Evolutionary conservation across 1,140 invertebrate genomes (phyloP), one percentile per base, ranked within the genome.

Genomic region (Rhopalosiphum padi): DNA sequence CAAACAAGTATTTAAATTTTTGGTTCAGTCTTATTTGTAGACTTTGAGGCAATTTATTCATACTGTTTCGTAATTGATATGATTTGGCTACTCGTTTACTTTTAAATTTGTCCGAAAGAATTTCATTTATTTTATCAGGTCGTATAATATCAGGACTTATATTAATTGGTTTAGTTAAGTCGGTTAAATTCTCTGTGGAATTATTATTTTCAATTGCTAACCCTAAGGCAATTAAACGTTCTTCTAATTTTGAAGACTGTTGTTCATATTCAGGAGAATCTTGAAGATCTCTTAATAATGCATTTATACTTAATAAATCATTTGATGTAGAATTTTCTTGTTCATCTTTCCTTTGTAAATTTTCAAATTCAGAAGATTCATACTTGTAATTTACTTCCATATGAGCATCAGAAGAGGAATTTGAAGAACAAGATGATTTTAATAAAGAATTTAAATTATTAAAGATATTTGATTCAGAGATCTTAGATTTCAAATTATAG

Each of bases 1-100:
- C 94, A 87, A 94, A 94, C 35, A 94, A 91, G 30, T 91, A 37
- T 25, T 68, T 43, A 86, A 91, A 94, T 87, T 88, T 93, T 25
- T 94, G 51, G 6, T 93, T 93, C 41, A 94, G 53, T 91, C 43
- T 93, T 53, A 46, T 82, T 86, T 91, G 77, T 91, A 90, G 35
- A 4, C 68, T n/a, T 43, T 51, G 77, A n/a, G 92, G 88, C 51
- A 94, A 37, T 25, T 91, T 25, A 68, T 91, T 82, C 22, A 93
- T 91, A 46, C 43, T n/a, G 11, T 51, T 90, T 55, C 85, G 51
- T 30, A 94, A 88, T 55, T 93, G 82, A 91, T 93, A 94, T 41
- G 46, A 60, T 37, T 90, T 60, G 23, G 94, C 94, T 35, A 94
- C 93, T 25, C 91, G 55, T 53, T 94, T 82, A 68, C 89, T 91